A percentile compares a stretch with the other conserved stretches of the same genome.
Conservation (phyloP, 2,888 invertebrate species). For the Megaustenia siamemsis region DNA sequence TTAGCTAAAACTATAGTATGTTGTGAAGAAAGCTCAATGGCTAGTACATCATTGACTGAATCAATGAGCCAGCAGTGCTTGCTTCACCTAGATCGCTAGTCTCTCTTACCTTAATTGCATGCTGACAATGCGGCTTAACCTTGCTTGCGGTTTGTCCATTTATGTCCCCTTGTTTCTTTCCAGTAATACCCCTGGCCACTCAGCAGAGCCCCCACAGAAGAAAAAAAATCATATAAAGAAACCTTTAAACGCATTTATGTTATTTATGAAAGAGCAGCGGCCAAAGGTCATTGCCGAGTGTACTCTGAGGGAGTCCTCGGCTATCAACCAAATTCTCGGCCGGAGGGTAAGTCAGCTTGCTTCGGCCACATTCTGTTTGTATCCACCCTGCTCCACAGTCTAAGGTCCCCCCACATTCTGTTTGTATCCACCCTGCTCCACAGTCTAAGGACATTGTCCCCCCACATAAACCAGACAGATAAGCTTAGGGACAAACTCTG, state of each 20-base stretch:
- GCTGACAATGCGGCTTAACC: background rate
- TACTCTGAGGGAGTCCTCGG: conserved; percentile 98
- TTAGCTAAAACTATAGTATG: too few relatives aligned
- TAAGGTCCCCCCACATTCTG: conserved; percentile 21
- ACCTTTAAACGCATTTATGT: conserved; percentile 99
- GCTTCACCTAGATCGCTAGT: background rate
- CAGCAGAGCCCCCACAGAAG: conserved; percentile 54
- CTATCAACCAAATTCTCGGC: conserved; percentile 98
- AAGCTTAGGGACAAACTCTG: background rate
- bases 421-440: conserved; percentile 69
- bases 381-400: conserved; percentile 69
- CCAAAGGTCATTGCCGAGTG: conserved; percentile 99
- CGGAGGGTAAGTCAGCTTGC: conserved; percentile 58
- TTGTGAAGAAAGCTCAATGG: too few relatives aligned
- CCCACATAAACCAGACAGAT: background rate
- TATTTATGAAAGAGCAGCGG: conserved; percentile 99
- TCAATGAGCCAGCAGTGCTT: background rate
- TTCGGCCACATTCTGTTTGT: conserved; percentile 26
- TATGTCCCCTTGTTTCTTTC: conserved; percentile 47
- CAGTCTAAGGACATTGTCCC: background rate
- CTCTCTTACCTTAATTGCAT: background rate
- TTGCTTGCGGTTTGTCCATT: conserved; percentile 26
- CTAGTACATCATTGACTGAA: background rate
- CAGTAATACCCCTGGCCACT: conserved; percentile 80
- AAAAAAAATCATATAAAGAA: conserved; percentile 92